Evolutionary conservation across 2,113 vertebrate species (phyloP), one percentile per base, ranked within the genome.

Genomic region (Shinisaurus crocodilurus): DNA sequence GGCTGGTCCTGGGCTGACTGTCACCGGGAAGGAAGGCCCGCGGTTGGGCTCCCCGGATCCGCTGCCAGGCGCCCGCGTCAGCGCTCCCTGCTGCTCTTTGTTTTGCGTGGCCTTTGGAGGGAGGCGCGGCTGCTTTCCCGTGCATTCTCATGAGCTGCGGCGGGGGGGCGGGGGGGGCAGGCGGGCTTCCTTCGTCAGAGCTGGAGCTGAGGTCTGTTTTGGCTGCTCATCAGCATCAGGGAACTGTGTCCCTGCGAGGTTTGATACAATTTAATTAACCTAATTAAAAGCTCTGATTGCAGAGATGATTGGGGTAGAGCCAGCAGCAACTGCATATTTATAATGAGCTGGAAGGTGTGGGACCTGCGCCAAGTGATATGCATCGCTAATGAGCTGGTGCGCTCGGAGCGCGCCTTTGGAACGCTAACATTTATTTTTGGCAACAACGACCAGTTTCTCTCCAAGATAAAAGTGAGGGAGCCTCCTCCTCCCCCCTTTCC

Each of bases 241-340:
- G 97, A 98, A 98, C 98, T 98, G 98, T 97, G 98, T 99, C 98
- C 99, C 99, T 99, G 98, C 96, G 98, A 99, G 99, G 98, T 98
- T 98, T 99, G 98, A 99, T 99, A 99, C 99, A 99, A 99, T 99
- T 99, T 99, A 99, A 99, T 99, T 99, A 99, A 99, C 98, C 99
- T 99, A 99, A 99, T 99, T 99, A 99, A 99, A 98, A 98, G 98
- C 98, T 99, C 98, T 99, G 99, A 99, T 99, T 99, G 99, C 98
- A 98, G 98, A 98, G 98, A 98, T 99, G 99, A 99, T 99, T 99
- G 98, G 98, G 98, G 97, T 95, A 97, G 97, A 95, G 98, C 98
- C 98, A 98, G 98, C 98, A 98, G 99, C 98, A 97, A 98, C 97
- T 98, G 98, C 98, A 98, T 97, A 98, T 98, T 98, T 97, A 98